Conservation (phyloP, 2,888 invertebrate genomes). For the Adelphocoris suturalis region DNA sequence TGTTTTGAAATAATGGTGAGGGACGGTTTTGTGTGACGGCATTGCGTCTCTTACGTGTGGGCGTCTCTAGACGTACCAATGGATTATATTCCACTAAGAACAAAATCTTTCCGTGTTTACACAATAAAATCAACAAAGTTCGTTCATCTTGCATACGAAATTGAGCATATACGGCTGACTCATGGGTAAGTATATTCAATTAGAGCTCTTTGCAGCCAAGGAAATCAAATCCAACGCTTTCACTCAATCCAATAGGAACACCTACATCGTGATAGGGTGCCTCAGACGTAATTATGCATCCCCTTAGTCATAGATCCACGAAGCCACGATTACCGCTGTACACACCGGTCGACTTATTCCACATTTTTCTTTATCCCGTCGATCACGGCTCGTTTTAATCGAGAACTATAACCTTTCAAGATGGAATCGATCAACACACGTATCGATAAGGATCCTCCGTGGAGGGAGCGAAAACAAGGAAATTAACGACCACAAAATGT, state of each 20-base stretch:
- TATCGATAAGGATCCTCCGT: not conserved
- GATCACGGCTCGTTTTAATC: slow-evolving; percentile 10
- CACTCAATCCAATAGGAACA: not conserved
- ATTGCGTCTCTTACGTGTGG: no score
- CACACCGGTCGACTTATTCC: not conserved
- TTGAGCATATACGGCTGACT: no score
- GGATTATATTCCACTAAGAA: no score
- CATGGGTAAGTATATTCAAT: no score
- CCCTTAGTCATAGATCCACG: not conserved
- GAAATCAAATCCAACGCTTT: not conserved
- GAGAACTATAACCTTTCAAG: slow-evolving; percentile 7
- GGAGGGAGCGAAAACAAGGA: not conserved
- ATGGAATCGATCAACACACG: not conserved
- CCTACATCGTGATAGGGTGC: slow-evolving; percentile 15
- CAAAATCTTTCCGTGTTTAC: no score
- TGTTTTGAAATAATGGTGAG: no score
- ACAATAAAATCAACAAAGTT: no score
- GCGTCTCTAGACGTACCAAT: no score
- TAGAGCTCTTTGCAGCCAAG: no score
- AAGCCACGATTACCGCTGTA: not conserved
- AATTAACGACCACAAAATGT: slow-evolving; percentile 29
- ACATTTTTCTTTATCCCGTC: slow-evolving; percentile 11
- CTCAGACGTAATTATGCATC: not conserved
- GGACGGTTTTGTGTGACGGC: no score
- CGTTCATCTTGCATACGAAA: no score